These are phyloP conservation scores for Machaerirhynchus nigripectus DNA, from an alignment of 2,113 vertebrate species.

Conservation along the genomic window DNA sequence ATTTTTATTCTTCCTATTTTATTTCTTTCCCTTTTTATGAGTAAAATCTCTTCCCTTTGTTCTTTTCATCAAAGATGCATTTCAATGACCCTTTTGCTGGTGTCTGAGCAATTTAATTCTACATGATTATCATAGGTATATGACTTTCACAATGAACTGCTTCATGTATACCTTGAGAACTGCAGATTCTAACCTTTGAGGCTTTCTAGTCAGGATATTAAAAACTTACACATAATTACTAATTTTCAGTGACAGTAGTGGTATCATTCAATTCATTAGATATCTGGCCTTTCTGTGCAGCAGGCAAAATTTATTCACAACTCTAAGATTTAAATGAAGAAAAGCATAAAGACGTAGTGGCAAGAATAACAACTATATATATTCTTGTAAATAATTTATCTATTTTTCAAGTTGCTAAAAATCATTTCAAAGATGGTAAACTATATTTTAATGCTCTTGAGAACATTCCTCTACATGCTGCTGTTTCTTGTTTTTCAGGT, in stretches of 20 bases:
- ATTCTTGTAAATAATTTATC: neutral
- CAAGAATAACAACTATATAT: neutral
- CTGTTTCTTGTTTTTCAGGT: neutral
- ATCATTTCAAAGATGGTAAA: neutral
- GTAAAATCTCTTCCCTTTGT: neutral
- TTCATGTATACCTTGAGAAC: neutral
- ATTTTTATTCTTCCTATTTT: neutral
- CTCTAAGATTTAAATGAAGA: neutral
- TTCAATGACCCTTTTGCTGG: neutral
- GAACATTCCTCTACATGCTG: neutral
- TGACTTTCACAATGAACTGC: neutral
- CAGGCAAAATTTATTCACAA: neutral
- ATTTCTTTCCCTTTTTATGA: neutral
- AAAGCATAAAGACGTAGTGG: neutral
- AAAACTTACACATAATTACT: neutral
- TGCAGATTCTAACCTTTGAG: neutral
- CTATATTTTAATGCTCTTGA: neutral
- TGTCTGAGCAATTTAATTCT: neutral
- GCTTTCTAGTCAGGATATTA: neutral
- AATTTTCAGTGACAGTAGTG: neutral
- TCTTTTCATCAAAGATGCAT: neutral
- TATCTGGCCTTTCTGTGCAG: neutral
- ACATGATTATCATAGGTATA: neutral
- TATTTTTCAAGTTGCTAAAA: neutral
- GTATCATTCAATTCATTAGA: neutral